phyloP scores from a whole-genome alignment of 30 jellyfish, hydroid and myxozoan genomes.

The Turritopsis rubra region DNA sequence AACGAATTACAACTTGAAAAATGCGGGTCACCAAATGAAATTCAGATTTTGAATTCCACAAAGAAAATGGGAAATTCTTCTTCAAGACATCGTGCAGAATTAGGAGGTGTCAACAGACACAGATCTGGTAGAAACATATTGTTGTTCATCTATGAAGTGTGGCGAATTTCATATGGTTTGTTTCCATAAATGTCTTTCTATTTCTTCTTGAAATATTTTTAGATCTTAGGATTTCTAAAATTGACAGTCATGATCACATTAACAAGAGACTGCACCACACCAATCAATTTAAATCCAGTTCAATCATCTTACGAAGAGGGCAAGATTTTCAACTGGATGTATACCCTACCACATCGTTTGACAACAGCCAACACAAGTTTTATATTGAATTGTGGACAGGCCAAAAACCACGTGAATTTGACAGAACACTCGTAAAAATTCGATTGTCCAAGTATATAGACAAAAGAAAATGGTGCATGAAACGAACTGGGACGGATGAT shows the following conservation, averaged over 20 bases:
- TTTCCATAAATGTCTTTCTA: neutral
- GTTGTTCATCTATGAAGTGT: too few relatives aligned
- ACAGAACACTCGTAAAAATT: constrained; percentile 43
- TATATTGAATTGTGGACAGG: constrained; percentile 59
- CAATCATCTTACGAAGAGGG: constrained; percentile 61
- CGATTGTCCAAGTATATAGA: constrained; percentile 46
- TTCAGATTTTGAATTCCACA: neutral
- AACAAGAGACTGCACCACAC: constrained; percentile 59
- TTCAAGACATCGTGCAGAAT: neutral
- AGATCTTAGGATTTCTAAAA: neutral
- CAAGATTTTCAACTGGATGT: constrained; percentile 48
- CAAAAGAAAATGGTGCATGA: constrained; percentile 59
- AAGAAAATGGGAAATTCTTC: neutral
- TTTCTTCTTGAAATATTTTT: neutral
- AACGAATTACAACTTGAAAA: too few relatives aligned
- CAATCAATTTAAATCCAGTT: constrained; percentile 40
- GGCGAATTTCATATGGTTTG: neutral
- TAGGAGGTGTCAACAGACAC: neutral
- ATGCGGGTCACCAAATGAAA: too few relatives aligned
- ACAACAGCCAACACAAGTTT: constrained; percentile 37
- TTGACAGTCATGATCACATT: constrained; percentile 40
- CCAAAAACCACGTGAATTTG: constrained; percentile 42
- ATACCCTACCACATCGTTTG: constrained; percentile 37
- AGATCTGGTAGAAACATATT: neutral
- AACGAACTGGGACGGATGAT: constrained; percentile 32